These are phyloP conservation scores for Anthopleura xanthogrammica DNA, from an alignment of 92 coral and sea anemone genomes.

Conservation along the genomic window DNA sequence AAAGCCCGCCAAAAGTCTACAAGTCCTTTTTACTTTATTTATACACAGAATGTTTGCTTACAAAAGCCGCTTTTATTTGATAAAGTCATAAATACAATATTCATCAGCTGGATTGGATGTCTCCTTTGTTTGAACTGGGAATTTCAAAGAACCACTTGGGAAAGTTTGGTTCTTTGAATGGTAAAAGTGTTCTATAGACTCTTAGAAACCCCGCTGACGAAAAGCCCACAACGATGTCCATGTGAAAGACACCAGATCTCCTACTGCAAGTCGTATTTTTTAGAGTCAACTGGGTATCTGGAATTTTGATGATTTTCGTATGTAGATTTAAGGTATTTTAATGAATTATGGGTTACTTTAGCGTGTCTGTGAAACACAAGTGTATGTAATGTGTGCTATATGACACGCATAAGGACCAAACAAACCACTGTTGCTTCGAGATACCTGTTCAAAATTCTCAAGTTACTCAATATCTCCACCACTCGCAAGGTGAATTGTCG, in stretches of 20 bases:
- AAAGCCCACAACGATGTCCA: not conserved
- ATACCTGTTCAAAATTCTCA: not conserved
- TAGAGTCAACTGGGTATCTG: not conserved
- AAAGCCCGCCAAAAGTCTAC: not conserved
- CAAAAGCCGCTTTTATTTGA: conserved; percentile 16
- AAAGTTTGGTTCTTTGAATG: not conserved
- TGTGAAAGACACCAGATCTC: not conserved
- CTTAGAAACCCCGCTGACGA: not conserved
- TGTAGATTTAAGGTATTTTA: not conserved
- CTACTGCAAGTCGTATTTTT: not conserved
- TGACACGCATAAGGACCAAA: not conserved
- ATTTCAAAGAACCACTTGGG: not conserved
- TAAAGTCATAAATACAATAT: not conserved
- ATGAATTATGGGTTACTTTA: not conserved
- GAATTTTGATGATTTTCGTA: conserved; percentile 8
- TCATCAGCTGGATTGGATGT: conserved; percentile 1
- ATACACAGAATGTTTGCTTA: conserved; percentile 17
- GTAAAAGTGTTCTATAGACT: not conserved
- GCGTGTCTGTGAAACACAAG: not conserved
- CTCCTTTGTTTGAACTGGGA: conserved; percentile 6
- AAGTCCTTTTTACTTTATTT: not conserved
- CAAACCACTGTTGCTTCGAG: not conserved
- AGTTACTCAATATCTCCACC: not conserved
- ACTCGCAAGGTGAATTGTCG: not conserved
- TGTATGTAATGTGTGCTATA: not conserved